These are phyloP conservation scores for Doryteuthis pealeii DNA, from an alignment of 1,140 invertebrate genomes.

Conservation along the genomic window DNA sequence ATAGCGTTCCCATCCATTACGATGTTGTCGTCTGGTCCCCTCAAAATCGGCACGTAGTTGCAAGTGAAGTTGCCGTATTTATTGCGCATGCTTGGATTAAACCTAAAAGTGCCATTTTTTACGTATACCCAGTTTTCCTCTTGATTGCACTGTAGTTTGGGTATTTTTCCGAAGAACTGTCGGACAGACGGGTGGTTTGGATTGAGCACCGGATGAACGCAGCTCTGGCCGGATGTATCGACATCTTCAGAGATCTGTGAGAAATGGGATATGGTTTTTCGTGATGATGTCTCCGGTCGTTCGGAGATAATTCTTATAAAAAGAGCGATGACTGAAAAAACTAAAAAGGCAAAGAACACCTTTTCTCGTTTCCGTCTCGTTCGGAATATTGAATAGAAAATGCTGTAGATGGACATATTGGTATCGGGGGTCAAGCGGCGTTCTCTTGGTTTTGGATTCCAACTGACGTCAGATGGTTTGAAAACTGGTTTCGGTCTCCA, in stretches of 20 bases:
- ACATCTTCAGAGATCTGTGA: neutral
- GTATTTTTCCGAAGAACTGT: conserved; percentile 67
- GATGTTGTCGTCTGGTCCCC: conserved; percentile 32
- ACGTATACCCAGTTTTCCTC: conserved; percentile 55
- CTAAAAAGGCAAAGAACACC: neutral
- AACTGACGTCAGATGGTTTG: neutral
- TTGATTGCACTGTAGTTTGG: conserved; percentile 67
- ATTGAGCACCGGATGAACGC: conserved; percentile 69
- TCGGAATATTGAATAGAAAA: neutral
- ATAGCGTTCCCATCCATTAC: conserved; percentile 27
- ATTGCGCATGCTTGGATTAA: conserved; percentile 25
- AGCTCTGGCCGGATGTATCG: conserved; percentile 54
- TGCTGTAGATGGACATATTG: neutral
- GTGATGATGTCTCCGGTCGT: neutral
- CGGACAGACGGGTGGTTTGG: conserved; percentile 71
- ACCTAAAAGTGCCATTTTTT: conserved; percentile 39
- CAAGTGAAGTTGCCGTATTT: conserved; percentile 48
- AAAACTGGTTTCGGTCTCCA: neutral
- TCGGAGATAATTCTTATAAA: neutral
- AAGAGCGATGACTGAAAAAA: neutral
- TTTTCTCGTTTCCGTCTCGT: neutral
- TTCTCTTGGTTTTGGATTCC: too few species aligned
- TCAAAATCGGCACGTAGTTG: conserved; percentile 39
- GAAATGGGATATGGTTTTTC: neutral
- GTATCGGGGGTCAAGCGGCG: too few species aligned